phyloP scores from a whole-genome alignment of 2,888 invertebrate genomes.

The Clivina fossor region DNA sequence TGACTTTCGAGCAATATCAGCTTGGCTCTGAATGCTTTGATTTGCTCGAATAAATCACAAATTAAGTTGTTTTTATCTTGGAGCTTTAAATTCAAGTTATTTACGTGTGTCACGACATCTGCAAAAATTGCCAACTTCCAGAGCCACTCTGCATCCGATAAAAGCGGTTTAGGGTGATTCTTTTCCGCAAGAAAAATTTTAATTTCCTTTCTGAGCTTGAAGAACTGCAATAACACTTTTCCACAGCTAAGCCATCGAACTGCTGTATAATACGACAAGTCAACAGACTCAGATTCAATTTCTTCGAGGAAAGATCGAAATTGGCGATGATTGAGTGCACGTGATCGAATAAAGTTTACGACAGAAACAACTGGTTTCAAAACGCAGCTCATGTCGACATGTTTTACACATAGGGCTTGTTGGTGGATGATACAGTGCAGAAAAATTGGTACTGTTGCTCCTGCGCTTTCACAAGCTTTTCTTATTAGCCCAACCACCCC shows the following conservation, averaged over 20 bases:
- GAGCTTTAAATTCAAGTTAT: slow-evolving; percentile 21
- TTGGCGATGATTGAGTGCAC: slow-evolving; percentile 21
- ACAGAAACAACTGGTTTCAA: slow-evolving; percentile 17
- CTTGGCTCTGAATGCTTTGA: slow-evolving; percentile 24
- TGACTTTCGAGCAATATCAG: slow-evolving; percentile 23
- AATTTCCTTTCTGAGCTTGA: slow-evolving; percentile 11
- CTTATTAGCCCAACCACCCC: slow-evolving; percentile 30
- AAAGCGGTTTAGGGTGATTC: slow-evolving; percentile 3
- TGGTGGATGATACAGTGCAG: slow-evolving; percentile 33
- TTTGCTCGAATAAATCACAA: slow-evolving; percentile 12
- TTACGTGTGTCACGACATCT: slow-evolving; percentile 16
- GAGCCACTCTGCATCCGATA: slow-evolving; percentile 13
- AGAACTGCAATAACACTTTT: slow-evolving; percentile 18
- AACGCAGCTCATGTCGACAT: slow-evolving; percentile 10
- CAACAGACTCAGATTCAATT: slow-evolving; percentile 29
- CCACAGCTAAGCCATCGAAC: slow-evolving; percentile 27
- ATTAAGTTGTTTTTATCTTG: slow-evolving; percentile 23
- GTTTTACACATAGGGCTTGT: slow-evolving; percentile 25
- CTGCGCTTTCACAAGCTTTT: slow-evolving; percentile 8
- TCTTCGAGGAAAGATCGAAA: slow-evolving; percentile 21
- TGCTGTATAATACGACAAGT: slow-evolving; percentile 22
- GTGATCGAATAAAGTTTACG: slow-evolving; percentile 14
- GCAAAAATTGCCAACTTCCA: slow-evolving; percentile 14
- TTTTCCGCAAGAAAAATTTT: slow-evolving; percentile 15
- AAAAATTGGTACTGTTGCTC: slow-evolving; percentile 8